These are phyloP conservation scores for Sericinus montela DNA, from an alignment of 2,888 invertebrate genomes.

Conservation along the genomic window DNA sequence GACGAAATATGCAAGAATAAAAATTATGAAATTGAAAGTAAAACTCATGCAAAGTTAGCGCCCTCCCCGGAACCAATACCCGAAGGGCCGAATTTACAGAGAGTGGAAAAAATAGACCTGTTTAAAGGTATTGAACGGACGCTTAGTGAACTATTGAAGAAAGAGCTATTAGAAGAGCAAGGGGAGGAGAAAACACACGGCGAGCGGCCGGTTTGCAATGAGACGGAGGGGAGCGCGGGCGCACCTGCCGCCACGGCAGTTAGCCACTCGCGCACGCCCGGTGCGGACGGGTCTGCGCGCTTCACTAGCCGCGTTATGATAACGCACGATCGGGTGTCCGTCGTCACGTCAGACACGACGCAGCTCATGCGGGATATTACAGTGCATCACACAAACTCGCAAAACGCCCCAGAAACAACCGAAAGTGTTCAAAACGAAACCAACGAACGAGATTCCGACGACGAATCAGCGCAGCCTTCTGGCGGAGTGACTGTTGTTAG, in stretches of 20 bases:
- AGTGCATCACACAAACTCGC: conserved; percentile 83
- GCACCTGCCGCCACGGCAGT: conserved; percentile 72
- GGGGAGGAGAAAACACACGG: conserved; percentile 70
- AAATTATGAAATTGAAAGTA: conserved; percentile 24
- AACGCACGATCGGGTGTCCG: conserved; percentile 88
- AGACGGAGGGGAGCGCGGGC: conserved; percentile 69
- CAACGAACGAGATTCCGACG: conserved; percentile 66
- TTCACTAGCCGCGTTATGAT: conserved; percentile 95
- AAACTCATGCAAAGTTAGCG: conserved; percentile 47
- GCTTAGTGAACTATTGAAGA: conserved; percentile 76
- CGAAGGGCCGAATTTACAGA: conserved; percentile 31
- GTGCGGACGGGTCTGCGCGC: conserved; percentile 81
- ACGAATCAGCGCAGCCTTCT: conserved; percentile 68
- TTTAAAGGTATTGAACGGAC: conserved; percentile 77
- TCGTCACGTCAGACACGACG: conserved; percentile 87
- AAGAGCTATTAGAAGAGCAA: conserved; percentile 73
- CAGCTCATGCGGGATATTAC: conserved; percentile 83
- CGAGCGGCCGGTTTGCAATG: conserved; percentile 63
- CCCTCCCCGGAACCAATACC: conserved; percentile 55
- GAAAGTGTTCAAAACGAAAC: conserved; percentile 49
- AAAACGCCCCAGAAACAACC: conserved; percentile 62
- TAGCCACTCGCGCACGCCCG: conserved; percentile 76
- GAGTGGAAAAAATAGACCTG: conserved; percentile 66
- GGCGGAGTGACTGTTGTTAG: conserved; percentile 84
- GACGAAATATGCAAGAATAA: conserved; percentile 37